These are phyloP conservation scores for Thymelicus sylvestris DNA, from an alignment of 2,888 invertebrate genomes.

Conservation along the genomic window DNA sequence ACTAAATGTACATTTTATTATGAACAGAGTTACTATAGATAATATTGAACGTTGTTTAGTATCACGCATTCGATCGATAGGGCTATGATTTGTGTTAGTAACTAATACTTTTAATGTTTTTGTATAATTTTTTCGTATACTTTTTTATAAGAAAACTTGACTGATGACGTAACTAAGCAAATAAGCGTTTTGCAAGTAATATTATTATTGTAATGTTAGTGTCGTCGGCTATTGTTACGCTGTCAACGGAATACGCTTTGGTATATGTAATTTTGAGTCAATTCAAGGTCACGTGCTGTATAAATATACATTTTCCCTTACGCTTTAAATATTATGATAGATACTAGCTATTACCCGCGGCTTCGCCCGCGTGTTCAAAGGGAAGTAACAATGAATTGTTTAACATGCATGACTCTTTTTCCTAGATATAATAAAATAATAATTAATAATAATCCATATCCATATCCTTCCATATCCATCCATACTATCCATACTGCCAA, in stretches of 20 bases:
- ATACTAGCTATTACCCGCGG: too few relatives aligned
- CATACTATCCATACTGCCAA: too few relatives aligned
- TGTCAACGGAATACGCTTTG: conserved; percentile 9
- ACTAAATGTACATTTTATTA: conserved; percentile 4
- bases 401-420: too few relatives aligned
- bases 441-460: too few relatives aligned
- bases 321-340: too few relatives aligned
- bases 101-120: conserved; percentile 26
- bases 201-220: conserved; percentile 23
- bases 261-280: conserved; percentile 21
- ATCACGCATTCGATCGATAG: conserved; percentile 15
- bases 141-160: conserved; percentile 32
- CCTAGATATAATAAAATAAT: too few relatives aligned
- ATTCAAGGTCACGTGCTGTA: conserved; percentile 18
- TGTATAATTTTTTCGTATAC: conserved; percentile 21
- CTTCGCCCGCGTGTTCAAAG: too few relatives aligned
- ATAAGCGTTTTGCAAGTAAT: conserved; percentile 18
- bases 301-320: too few relatives aligned
- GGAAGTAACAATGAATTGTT: too few relatives aligned
- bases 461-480: too few relatives aligned
- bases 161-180: conserved; percentile 35
- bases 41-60: conserved; percentile 14
- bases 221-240: conserved; percentile 1
- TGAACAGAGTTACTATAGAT: conserved; percentile 15
- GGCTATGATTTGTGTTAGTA: conserved; percentile 19